Conservation (phyloP, 2,113 vertebrate species). For the Pygathrix nemaeus region DNA sequence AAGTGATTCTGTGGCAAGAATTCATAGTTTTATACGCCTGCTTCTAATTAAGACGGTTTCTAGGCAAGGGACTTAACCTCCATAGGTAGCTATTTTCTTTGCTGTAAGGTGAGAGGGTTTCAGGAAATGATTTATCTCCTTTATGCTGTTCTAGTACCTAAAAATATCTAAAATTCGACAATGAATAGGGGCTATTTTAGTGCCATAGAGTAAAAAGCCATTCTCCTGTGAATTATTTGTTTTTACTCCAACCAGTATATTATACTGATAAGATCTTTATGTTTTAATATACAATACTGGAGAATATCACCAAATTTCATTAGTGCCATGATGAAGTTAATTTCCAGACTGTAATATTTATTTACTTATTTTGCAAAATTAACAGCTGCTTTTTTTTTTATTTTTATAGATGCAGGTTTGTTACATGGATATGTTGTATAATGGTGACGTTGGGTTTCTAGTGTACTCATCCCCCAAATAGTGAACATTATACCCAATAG, state of each 20-base stretch:
- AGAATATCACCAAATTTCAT: background rate
- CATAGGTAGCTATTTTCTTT: constrained; percentile 1
- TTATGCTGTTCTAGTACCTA: background rate
- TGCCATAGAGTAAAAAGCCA: constrained; percentile 3
- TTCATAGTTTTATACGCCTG: background rate
- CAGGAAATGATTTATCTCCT: background rate
- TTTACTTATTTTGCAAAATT: background rate
- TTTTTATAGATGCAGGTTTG: background rate
- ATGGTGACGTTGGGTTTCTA: background rate
- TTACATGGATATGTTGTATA: background rate
- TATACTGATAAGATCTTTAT: background rate
- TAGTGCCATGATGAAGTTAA: background rate
- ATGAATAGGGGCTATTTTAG: background rate
- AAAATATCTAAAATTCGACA: background rate
- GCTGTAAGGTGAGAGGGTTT: background rate
- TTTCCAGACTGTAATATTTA: background rate
- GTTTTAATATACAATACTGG: background rate
- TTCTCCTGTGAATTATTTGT: constrained; percentile 30
- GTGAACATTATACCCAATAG: background rate
- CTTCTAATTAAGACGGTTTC: background rate
- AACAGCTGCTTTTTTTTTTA: background rate
- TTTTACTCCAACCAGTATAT: background rate
- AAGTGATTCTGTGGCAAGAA: background rate
- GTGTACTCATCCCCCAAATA: background rate
- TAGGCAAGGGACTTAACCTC: background rate